These are phyloP conservation scores for Argyrosomus regius DNA, from an alignment of 2,797 vertebrate species.

Conservation along the genomic window DNA sequence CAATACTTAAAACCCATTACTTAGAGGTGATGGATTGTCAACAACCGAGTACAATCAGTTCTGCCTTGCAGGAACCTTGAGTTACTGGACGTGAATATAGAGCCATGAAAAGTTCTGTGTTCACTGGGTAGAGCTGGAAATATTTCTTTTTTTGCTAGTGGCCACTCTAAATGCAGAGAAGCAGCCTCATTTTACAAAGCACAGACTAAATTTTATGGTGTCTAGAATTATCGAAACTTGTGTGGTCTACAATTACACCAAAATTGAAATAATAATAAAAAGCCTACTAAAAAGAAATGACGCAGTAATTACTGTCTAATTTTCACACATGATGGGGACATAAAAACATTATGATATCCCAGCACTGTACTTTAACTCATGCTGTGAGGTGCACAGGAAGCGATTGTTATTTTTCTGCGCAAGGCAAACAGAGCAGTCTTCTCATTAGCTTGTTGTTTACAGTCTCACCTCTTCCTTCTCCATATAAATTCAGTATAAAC, in stretches of 20 bases:
- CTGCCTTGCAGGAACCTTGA: constrained; percentile 6
- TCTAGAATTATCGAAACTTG: constrained; percentile 10
- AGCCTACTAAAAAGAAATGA: constrained; percentile 50
- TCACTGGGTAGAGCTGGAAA: neutral
- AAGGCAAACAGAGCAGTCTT: constrained; percentile 48
- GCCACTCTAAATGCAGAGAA: neutral
- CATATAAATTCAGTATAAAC: constrained; percentile 59
- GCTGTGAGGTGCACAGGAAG: constrained; percentile 61
- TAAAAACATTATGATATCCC: constrained; percentile 51
- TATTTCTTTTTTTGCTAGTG: neutral
- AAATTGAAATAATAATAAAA: constrained; percentile 38
- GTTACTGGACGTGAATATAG: constrained; percentile 1
- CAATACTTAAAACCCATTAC: constrained; percentile 30
- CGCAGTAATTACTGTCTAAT: constrained; percentile 47
- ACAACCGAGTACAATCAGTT: constrained; percentile 7
- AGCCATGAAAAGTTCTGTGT: neutral
- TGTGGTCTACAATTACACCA: neutral
- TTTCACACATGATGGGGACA: constrained; percentile 44
- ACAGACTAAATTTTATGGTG: neutral
- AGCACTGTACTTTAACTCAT: constrained; percentile 31
- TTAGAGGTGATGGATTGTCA: constrained; percentile 24
- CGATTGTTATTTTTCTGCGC: constrained; percentile 53
- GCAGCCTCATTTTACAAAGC: neutral
- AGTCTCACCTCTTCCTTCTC: constrained; percentile 58
- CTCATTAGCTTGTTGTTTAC: constrained; percentile 70